Evolutionary conservation across 2,888 invertebrate species (phyloP).

Genomic region (Perizoma affinitatum): DNA sequence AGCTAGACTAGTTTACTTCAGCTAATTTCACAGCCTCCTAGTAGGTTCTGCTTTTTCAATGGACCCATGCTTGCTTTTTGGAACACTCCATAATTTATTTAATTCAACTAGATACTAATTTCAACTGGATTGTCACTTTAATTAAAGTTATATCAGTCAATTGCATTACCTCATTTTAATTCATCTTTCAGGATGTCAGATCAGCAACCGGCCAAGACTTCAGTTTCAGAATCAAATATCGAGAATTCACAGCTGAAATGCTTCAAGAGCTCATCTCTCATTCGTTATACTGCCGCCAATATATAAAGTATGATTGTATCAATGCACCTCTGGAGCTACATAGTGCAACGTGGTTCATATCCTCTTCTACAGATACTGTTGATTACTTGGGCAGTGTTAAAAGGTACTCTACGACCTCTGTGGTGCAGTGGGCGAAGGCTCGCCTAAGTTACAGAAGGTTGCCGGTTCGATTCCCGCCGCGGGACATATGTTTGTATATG

Average conservation of each 20-base stretch:
- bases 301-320: conserved; percentile 95
- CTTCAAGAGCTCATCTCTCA: conserved; percentile 94
- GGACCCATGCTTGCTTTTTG: too few relatives aligned
- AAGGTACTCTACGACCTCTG: too few relatives aligned
- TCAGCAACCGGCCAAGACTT: conserved; percentile 91
- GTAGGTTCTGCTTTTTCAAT: too few relatives aligned
- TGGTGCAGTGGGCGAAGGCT: too few relatives aligned
- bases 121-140: too few relatives aligned
- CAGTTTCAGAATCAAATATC: conserved; percentile 92
- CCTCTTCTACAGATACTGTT: conserved; percentile 91
- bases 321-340: conserved; percentile 94
- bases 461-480: too few relatives aligned
- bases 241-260: conserved; percentile 96
- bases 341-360: conserved; percentile 94
- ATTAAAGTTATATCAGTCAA: conserved; percentile 22
- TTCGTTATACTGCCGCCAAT: conserved; percentile 94
- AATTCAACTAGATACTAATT: too few relatives aligned
- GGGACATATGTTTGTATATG: too few relatives aligned
- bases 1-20: too few relatives aligned
- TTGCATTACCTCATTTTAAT: neutral
- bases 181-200: conserved; percentile 87
- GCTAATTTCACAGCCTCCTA: too few relatives aligned
- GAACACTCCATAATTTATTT: too few relatives aligned
- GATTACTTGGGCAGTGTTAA: conserved; percentile 94
- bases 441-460: too few relatives aligned